Conservation (phyloP, 2,888 invertebrate species). For the Diplazon laetatorius region DNA sequence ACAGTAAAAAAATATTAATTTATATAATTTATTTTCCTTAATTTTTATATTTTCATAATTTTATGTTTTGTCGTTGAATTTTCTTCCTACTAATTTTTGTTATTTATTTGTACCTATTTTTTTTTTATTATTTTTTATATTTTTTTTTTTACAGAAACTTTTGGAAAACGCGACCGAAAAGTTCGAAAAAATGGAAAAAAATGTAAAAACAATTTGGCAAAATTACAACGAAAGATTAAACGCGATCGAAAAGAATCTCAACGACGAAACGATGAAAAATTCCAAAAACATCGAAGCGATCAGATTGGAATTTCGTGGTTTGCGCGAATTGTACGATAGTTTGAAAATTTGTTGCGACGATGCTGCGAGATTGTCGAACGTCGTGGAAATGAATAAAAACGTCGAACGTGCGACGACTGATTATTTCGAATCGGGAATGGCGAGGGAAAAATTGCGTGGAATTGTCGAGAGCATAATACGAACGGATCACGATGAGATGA, state of each 20-base stretch:
- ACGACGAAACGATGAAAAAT: slow-evolving; percentile 53
- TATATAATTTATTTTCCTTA: no score
- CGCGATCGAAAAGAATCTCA: slow-evolving; percentile 45
- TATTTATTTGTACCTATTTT: no score
- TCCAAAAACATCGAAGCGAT: slow-evolving; percentile 71
- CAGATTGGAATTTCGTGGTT: slow-evolving; percentile 72
- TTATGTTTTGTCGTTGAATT: no score
- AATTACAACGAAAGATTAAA: slow-evolving; percentile 68
- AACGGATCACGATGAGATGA: slow-evolving; percentile 81
- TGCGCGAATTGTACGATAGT: slow-evolving; percentile 72
- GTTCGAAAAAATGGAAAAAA: slow-evolving; percentile 66
- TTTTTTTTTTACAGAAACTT: no score
- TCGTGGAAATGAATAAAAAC: slow-evolving; percentile 71
- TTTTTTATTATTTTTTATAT: no score
- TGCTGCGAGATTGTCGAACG: slow-evolving; percentile 52
- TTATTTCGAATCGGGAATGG: slow-evolving; percentile 70
- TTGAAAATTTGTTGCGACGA: slow-evolving; percentile 74
- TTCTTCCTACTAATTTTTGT: no score
- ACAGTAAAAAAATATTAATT: no score
- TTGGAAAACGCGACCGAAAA: slow-evolving; percentile 68
- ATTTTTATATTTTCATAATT: no score
- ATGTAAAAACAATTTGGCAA: slow-evolving; percentile 65
- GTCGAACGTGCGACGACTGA: slow-evolving; percentile 70
- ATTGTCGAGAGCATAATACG: slow-evolving; percentile 83
- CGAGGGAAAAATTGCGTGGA: slow-evolving; percentile 70